Conservation (phyloP, 2,113 vertebrate species). For the Hiodon tergisus region DNA sequence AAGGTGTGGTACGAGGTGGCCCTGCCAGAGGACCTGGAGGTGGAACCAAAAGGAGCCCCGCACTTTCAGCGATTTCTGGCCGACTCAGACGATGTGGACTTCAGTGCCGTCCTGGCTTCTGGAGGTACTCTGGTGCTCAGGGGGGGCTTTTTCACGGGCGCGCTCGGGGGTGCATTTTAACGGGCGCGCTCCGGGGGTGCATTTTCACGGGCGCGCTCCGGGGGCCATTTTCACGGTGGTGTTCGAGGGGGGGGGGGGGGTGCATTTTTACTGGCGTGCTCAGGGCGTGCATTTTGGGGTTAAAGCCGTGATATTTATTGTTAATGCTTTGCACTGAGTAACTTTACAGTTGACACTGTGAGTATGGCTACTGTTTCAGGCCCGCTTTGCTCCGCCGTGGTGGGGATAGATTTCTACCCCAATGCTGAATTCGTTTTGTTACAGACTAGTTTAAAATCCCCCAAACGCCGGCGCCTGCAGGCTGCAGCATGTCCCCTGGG, state of each 20-base stretch:
- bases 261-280: no score
- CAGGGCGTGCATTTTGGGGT: no score
- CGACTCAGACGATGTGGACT: constrained; percentile 61
- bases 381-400: background rate
- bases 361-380: background rate
- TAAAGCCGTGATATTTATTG: no score
- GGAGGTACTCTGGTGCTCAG: constrained; percentile 50
- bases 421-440: no score
- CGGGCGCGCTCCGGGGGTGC: no score
- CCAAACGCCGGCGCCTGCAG: no score
- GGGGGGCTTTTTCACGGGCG: constrained; percentile 1
- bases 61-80: constrained; percentile 48
- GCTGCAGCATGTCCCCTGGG: background rate
- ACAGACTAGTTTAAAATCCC: no score
- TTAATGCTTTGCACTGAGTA: no score
- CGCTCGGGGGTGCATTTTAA: background rate
- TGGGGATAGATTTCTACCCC: no score
- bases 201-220: no score
- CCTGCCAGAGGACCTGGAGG: constrained; percentile 61
- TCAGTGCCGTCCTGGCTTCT: constrained; percentile 58
- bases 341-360: no score
- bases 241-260: background rate
- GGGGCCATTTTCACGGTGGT: background rate
- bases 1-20: constrained; percentile 70
- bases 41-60: constrained; percentile 33